These are phyloP conservation scores for Martes martes DNA, from an alignment of 2,113 vertebrate genomes.

Conservation along the genomic window DNA sequence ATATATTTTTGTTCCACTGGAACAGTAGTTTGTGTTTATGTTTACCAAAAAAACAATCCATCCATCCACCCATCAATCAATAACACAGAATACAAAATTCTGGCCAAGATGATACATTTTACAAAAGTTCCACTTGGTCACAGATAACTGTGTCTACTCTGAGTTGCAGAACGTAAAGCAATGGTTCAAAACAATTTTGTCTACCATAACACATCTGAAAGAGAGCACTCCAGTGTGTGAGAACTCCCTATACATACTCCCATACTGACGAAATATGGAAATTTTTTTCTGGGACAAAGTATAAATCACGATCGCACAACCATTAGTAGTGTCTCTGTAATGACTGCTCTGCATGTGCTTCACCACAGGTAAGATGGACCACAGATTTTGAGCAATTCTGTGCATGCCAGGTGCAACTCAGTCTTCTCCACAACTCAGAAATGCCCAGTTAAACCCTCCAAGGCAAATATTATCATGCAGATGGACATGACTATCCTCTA, in stretches of 20 bases:
- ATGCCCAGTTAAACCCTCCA: neutral
- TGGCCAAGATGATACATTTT: neutral
- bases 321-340: neutral
- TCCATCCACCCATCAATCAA: neutral
- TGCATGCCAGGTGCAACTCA: neutral
- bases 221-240: neutral
- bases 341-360: neutral
- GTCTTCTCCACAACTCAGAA: neutral
- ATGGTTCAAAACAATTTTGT: neutral
- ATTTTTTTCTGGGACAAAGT: neutral
- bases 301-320: neutral
- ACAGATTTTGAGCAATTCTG: neutral
- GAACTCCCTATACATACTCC: neutral
- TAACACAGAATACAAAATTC: neutral
- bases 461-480: neutral
- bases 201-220: neutral
- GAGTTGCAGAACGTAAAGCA: neutral
- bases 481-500: neutral
- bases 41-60: neutral
- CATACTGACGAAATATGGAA: neutral
- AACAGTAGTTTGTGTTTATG: neutral
- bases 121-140: neutral
- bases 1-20: neutral
- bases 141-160: neutral
- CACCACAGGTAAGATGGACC: neutral